A percentile compares a stretch with the other conserved stretches of the same genome.
Conservation (phyloP, 2,113 vertebrate genomes). For the Petaurus breviceps region DNA sequence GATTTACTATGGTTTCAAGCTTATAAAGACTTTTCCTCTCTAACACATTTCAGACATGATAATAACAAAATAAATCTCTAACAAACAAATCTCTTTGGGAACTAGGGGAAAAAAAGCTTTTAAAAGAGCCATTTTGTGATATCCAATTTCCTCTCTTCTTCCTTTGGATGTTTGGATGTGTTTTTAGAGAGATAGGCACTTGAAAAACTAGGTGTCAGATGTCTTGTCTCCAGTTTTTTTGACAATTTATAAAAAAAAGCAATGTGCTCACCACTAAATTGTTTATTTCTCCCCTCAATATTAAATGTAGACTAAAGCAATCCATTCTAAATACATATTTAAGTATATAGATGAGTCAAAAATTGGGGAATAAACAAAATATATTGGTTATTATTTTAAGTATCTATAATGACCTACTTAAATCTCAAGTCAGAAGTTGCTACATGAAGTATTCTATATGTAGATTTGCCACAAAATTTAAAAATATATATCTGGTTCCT, state of each 20-base stretch:
- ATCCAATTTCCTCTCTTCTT: slow-evolving; percentile 67
- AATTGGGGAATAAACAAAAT: background rate
- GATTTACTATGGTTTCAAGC: slow-evolving; percentile 75
- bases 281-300: background rate
- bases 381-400: background rate
- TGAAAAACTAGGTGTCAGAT: slow-evolving; percentile 61
- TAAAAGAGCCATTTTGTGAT: slow-evolving; percentile 72
- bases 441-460: background rate
- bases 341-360: slow-evolving; percentile 43
- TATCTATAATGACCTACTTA: background rate
- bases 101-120: slow-evolving; percentile 55
- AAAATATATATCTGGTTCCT: background rate
- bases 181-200: slow-evolving; percentile 59
- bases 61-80: slow-evolving; percentile 81
- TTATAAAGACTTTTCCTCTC: slow-evolving; percentile 63
- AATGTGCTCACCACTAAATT: slow-evolving; percentile 46
- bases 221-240: slow-evolving; percentile 36
- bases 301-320: slow-evolving; percentile 43
- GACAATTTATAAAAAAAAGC: slow-evolving; percentile 61
- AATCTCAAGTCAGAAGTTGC: background rate
- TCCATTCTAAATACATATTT: slow-evolving; percentile 19
- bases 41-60: slow-evolving; percentile 72
- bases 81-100: slow-evolving; percentile 70
- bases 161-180: slow-evolving; percentile 61
- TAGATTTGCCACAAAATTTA: background rate